Evolutionary conservation across 2,888 invertebrate genomes (phyloP).

Genomic region (Trissolcus brochymenae): DNA sequence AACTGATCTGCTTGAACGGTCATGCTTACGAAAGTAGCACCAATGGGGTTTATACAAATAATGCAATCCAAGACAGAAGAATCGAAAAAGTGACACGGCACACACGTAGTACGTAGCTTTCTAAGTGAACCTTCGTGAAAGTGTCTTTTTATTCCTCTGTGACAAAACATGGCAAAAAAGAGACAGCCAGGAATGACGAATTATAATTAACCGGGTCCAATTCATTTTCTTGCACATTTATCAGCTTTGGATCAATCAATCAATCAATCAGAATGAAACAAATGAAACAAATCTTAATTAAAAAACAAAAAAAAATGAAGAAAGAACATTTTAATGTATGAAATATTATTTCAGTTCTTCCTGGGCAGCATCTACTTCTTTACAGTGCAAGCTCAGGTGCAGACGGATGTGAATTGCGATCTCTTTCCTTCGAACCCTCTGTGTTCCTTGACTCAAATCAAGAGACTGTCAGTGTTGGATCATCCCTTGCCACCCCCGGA

Average conservation of each 20-base stretch:
- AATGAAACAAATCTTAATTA: background rate
- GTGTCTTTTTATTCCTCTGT: conserved; percentile 34
- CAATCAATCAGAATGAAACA: no score
- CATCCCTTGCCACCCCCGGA: conserved; percentile 2
- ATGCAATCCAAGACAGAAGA: conserved; percentile 48
- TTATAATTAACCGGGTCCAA: no score
- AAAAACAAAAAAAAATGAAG: no score
- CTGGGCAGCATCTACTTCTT: conserved; percentile 53
- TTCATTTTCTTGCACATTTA: no score
- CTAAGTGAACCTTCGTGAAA: conserved; percentile 54
- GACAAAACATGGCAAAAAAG: conserved; percentile 15
- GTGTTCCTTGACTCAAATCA: conserved; percentile 21
- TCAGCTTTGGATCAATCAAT: no score
- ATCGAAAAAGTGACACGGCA: conserved; percentile 49
- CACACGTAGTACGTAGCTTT: conserved; percentile 43
- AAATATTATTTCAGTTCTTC: conserved; percentile 34
- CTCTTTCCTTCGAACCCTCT: conserved; percentile 35
- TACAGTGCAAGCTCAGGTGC: conserved; percentile 47
- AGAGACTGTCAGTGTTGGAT: conserved; percentile 9
- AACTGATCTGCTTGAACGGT: conserved; percentile 57
- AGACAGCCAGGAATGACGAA: background rate
- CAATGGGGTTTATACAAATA: conserved; percentile 49
- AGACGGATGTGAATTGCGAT: conserved; percentile 29
- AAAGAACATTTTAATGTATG: no score
- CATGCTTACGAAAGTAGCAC: conserved; percentile 56